Conservation (phyloP, 2,888 invertebrate species). For the Esperia sulphurella region DNA sequence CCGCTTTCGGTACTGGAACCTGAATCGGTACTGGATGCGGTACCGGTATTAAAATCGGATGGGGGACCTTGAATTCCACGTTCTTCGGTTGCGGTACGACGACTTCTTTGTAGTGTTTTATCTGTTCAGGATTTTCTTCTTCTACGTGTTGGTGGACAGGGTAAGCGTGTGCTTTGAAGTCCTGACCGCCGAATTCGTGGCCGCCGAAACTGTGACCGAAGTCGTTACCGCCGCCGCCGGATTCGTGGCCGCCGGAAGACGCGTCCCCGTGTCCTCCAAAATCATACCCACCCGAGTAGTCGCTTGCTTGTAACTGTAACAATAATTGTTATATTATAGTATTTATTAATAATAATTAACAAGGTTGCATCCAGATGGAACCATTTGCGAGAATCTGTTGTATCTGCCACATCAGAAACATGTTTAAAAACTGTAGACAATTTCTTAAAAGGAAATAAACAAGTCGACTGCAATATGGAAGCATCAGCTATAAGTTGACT, state of each 20-base stretch:
- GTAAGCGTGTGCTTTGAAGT: slow-evolving; percentile 65
- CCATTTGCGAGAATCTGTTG: no score
- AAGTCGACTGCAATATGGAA: no score
- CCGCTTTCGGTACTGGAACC: slow-evolving; percentile 83
- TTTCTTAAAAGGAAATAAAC: no score
- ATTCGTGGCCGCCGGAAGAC: slow-evolving; percentile 13
- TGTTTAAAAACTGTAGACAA: no score
- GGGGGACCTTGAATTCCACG: slow-evolving; percentile 78
- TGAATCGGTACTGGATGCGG: slow-evolving; percentile 84
- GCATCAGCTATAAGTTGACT: no score
- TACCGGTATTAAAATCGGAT: slow-evolving; percentile 78
- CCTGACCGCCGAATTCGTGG: slow-evolving; percentile 50
- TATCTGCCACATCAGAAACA: no score
- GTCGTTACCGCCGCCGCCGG: slow-evolving; percentile 31
- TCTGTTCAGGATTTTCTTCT: slow-evolving; percentile 83
- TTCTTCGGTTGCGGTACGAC: slow-evolving; percentile 82
- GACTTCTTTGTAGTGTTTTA: slow-evolving; percentile 84
- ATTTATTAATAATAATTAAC: no score
- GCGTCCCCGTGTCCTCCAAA: slow-evolving; percentile 21
- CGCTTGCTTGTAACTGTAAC: slow-evolving; percentile 59
- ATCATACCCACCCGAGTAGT: slow-evolving; percentile 44
- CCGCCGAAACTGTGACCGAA: slow-evolving; percentile 45
- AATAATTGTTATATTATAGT: no score
- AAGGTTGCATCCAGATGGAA: no score
- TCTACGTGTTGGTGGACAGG: slow-evolving; percentile 83